These are phyloP conservation scores for Trichosurus vulpecula DNA, from an alignment of 2,797 vertebrate species.

Conservation along the genomic window DNA sequence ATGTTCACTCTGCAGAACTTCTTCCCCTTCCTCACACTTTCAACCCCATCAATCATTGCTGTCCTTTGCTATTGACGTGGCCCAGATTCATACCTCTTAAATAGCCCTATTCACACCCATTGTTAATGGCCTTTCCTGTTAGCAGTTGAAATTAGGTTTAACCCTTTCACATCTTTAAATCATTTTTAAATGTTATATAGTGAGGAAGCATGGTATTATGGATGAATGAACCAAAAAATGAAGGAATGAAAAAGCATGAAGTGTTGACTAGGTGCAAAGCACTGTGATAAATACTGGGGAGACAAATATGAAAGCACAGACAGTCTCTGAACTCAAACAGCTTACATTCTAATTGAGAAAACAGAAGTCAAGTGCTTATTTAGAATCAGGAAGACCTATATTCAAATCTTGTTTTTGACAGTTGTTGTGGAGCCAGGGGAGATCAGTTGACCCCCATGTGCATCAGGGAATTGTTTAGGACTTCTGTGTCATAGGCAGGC, in stretches of 20 bases:
- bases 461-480: neutral
- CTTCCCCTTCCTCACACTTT: neutral
- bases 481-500: neutral
- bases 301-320: neutral
- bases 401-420: neutral
- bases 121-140: neutral
- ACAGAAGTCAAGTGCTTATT: neutral
- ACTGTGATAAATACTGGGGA: neutral
- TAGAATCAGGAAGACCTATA: neutral
- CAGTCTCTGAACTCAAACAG: neutral
- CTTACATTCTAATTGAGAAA: neutral
- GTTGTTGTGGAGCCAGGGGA: neutral
- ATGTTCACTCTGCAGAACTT: neutral
- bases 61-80: neutral
- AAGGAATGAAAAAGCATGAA: neutral
- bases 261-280: neutral
- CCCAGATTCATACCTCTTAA: neutral
- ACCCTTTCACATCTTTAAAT: neutral
- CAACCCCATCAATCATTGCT: neutral
- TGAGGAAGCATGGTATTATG: neutral
- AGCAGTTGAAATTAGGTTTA: neutral
- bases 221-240: neutral
- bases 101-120: neutral
- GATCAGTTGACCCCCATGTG: neutral
- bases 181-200: neutral